Evolutionary conservation across 2,888 invertebrate genomes (phyloP).

Genomic region (Macropis europaea): DNA sequence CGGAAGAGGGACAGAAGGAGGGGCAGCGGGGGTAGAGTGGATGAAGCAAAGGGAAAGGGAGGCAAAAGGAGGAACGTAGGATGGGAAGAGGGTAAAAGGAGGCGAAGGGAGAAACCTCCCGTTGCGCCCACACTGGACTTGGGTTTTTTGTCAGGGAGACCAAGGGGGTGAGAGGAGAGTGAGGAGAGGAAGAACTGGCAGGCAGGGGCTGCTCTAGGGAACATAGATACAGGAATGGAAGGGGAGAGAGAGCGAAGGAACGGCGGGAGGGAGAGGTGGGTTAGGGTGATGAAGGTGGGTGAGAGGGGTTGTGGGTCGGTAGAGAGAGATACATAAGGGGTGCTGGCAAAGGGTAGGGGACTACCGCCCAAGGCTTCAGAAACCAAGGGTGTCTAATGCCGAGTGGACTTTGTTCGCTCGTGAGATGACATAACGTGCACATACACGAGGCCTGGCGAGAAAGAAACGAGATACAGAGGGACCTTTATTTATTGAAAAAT

Average conservation of each 20-base stretch:
- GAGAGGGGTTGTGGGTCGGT: slow-evolving; percentile 51
- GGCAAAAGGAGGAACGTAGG: slow-evolving; percentile 59
- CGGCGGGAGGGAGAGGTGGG: slow-evolving; percentile 36
- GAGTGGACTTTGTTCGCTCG: slow-evolving; percentile 74
- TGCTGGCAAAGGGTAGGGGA: slow-evolving; percentile 74
- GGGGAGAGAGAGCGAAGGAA: slow-evolving; percentile 19
- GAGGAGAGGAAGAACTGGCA: slow-evolving; percentile 50
- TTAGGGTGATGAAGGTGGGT: slow-evolving; percentile 39
- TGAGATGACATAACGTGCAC: slow-evolving; percentile 63
- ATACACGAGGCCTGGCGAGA: slow-evolving; percentile 7
- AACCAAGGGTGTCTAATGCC: slow-evolving; percentile 74
- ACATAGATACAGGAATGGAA: slow-evolving; percentile 59
- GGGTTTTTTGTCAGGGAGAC: slow-evolving; percentile 71
- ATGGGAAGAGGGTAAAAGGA: slow-evolving; percentile 71
- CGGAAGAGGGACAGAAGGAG: slow-evolving; percentile 55
- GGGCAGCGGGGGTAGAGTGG: slow-evolving; percentile 36
- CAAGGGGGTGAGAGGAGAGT: slow-evolving; percentile 16
- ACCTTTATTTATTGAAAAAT: too few relatives aligned
- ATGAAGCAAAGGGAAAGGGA: slow-evolving; percentile 42
- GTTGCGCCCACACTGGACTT: slow-evolving; percentile 77
- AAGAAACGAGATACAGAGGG: slow-evolving; percentile 3
- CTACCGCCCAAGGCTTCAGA: slow-evolving; percentile 75
- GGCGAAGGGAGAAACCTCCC: slow-evolving; percentile 73
- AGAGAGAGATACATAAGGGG: slow-evolving; percentile 75
- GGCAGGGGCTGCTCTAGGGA: slow-evolving; percentile 67